A percentile compares a stretch with the other conserved stretches of the same genome.
Conservation (phyloP, 2,888 invertebrate species). For the Tubulanus polymorphus region DNA sequence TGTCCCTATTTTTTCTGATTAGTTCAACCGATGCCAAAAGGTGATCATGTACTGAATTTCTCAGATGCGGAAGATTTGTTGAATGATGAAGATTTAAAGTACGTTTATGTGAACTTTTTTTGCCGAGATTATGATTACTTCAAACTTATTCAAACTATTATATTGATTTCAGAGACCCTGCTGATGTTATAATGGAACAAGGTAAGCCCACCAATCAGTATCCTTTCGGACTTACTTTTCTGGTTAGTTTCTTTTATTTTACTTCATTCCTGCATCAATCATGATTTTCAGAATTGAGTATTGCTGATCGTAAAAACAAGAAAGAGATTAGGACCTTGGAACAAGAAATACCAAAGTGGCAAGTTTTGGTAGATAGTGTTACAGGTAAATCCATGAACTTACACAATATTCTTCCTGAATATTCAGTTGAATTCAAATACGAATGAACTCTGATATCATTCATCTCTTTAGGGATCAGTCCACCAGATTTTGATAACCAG, state of each 20-base stretch:
- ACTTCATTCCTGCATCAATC: too few relatives aligned
- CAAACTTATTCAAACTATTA: constrained; percentile 5
- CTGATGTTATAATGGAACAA: constrained; percentile 76
- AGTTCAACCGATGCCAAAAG: constrained; percentile 53
- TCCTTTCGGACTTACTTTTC: too few relatives aligned
- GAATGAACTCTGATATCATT: background rate
- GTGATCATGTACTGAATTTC: constrained; percentile 60
- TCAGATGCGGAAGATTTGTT: constrained; percentile 89
- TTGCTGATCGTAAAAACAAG: constrained; percentile 61
- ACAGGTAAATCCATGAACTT: constrained; percentile 35
- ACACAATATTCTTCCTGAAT: constrained; percentile 4
- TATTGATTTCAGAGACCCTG: constrained; percentile 60
- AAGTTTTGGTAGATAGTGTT: constrained; percentile 86
- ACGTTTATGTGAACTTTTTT: constrained; percentile 17
- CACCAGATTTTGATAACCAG: constrained; percentile 86
- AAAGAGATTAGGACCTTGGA: constrained; percentile 83
- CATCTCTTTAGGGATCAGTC: constrained; percentile 64
- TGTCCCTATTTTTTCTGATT: constrained; percentile 10
- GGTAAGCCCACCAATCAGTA: too few relatives aligned
- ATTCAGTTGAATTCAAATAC: background rate
- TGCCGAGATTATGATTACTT: background rate
- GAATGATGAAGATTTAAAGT: constrained; percentile 73
- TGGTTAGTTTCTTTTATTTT: too few relatives aligned
- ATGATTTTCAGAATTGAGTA: constrained; percentile 44
- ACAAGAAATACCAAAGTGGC: constrained; percentile 85